phyloP scores from a whole-genome alignment of 2,113 vertebrate species.

The Sylvietta virens region DNA sequence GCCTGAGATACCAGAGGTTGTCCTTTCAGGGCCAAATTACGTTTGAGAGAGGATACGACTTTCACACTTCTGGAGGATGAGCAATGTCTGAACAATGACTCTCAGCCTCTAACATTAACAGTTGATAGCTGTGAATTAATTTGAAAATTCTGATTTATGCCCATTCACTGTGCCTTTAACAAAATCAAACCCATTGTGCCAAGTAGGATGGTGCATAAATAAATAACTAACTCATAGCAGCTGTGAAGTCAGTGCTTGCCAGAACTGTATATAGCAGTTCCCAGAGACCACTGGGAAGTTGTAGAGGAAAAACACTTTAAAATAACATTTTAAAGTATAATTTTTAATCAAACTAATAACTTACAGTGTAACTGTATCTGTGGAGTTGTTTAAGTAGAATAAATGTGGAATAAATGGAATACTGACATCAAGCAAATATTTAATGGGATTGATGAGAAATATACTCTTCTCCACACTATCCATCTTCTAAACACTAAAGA shows the following conservation, averaged over 20 bases:
- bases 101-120: neutral
- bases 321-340: neutral
- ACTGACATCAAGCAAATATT: neutral
- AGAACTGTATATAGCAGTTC: neutral
- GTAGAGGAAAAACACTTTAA: neutral
- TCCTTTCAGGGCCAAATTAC: neutral
- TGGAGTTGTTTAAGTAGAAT: neutral
- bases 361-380: neutral
- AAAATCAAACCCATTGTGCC: conserved; percentile 15
- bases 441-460: neutral
- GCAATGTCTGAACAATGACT: neutral
- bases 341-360: neutral
- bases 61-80: neutral
- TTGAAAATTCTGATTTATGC: neutral
- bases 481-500: neutral
- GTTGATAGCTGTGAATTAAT: neutral
- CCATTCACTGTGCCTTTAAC: neutral
- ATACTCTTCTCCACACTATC: neutral
- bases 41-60: neutral
- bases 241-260: conserved; percentile 7
- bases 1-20: neutral
- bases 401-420: neutral
- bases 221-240: conserved; percentile 20
- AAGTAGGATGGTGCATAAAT: neutral
- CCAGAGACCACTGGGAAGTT: neutral